phyloP scores from a whole-genome alignment of 2,797 vertebrate genomes.

The Chelidonichthys spinosus region DNA sequence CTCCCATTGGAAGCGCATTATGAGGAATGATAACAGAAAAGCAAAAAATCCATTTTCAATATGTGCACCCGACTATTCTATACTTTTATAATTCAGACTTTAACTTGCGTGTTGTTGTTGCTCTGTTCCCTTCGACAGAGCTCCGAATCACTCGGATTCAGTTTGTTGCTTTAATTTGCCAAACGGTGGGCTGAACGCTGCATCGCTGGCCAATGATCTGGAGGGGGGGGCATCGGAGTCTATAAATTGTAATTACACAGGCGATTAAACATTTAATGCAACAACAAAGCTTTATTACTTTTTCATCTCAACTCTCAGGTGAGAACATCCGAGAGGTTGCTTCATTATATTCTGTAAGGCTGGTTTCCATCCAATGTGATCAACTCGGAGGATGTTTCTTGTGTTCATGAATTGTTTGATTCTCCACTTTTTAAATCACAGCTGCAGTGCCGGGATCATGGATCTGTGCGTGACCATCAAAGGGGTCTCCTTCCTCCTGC shows the following conservation, averaged over 20 bases:
- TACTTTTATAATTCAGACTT: neutral
- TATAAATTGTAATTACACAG: constrained; percentile 77
- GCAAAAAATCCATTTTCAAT: neutral
- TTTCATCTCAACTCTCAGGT: constrained; percentile 59
- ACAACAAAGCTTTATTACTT: constrained; percentile 2
- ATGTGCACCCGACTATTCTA: neutral
- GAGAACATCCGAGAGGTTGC: constrained; percentile 20
- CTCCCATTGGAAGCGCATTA: neutral
- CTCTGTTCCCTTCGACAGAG: constrained; percentile 14
- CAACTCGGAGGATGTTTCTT: constrained; percentile 16
- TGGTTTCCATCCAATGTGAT: neutral
- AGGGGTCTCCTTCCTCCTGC: constrained; percentile 87
- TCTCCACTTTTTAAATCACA: constrained; percentile 29
- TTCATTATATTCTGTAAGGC: neutral
- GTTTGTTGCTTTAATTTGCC: constrained; percentile 54
- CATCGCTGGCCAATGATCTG: constrained; percentile 45
- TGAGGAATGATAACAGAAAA: neutral
- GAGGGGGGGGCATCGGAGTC: constrained; percentile 46
- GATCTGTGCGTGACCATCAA: constrained; percentile 88
- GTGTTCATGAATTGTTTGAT: constrained; percentile 24
- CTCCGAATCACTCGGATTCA: constrained; percentile 24
- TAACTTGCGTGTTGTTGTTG: neutral
- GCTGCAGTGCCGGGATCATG: constrained; percentile 69
- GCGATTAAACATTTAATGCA: constrained; percentile 34
- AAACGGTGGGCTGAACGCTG: constrained; percentile 54